These are phyloP conservation scores for Barnardius zonarius DNA, from an alignment of 2,113 vertebrate species.

Conservation along the genomic window DNA sequence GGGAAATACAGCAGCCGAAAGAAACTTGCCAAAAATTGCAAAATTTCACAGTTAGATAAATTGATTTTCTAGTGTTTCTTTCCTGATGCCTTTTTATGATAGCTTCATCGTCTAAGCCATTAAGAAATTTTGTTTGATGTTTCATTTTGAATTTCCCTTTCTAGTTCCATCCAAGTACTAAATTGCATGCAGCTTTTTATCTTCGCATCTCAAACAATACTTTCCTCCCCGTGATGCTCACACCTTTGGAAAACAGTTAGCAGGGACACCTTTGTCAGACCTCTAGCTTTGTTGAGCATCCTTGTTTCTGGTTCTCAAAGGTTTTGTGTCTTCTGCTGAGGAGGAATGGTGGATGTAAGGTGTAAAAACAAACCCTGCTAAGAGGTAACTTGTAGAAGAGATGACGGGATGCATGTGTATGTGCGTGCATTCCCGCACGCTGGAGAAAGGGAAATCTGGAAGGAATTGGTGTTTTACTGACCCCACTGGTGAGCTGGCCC, in stretches of 20 bases:
- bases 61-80: neutral
- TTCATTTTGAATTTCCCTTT: neutral
- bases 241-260: neutral
- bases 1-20: neutral
- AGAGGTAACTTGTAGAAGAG: neutral
- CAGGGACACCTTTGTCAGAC: neutral
- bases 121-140: neutral
- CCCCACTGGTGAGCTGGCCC: neutral
- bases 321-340: neutral
- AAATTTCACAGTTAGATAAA: neutral
- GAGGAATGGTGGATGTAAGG: neutral
- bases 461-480: neutral
- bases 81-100: neutral
- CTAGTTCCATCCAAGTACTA: neutral
- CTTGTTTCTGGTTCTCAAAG: neutral
- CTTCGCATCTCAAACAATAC: neutral
- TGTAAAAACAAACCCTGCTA: neutral
- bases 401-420: accelerated
- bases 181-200: neutral
- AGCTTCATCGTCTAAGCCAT: neutral
- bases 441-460: neutral
- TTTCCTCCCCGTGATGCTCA: accelerated
- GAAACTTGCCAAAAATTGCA: neutral
- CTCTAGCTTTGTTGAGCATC: neutral
- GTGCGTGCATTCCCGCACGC: accelerated